A percentile compares a stretch with the other conserved stretches of the same genome.
Evolutionary conservation across 2,888 invertebrate species (phyloP).

Genomic region (Tipula helvola): DNA sequence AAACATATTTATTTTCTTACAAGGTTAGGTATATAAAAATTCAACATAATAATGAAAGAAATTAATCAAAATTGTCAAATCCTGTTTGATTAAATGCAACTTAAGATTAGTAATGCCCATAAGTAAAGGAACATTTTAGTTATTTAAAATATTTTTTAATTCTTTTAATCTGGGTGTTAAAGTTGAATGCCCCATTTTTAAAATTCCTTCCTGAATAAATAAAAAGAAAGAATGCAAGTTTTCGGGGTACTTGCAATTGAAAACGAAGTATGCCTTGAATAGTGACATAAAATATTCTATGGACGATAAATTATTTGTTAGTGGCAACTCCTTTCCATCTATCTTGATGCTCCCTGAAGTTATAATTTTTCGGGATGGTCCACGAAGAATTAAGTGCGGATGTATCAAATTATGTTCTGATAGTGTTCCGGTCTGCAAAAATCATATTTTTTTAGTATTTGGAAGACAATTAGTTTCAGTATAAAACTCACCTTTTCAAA

Average conservation of each 20-base stretch:
- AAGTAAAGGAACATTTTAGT: background rate
- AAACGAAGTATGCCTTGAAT: background rate
- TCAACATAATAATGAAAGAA: background rate
- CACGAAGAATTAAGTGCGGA: background rate
- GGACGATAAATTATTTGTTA: background rate
- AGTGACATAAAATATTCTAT: background rate
- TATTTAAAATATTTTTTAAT: background rate
- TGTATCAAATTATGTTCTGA: background rate
- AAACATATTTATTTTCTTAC: background rate
- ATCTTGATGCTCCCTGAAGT: background rate
- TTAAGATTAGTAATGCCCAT: too few species aligned
- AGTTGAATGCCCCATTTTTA: background rate
- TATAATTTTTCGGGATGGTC: background rate
- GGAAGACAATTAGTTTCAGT: too few species aligned
- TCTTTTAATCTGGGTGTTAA: background rate
- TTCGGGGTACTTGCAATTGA: background rate
- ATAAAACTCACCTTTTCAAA: too few species aligned
- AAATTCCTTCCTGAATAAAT: background rate
- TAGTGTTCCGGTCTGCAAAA: background rate
- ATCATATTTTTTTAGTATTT: background rate
- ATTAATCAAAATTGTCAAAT: background rate
- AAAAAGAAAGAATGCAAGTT: background rate
- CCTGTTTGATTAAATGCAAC: too few species aligned
- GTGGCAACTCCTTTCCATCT: background rate
- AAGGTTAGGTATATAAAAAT: background rate